These are phyloP conservation scores for Microctenopoma stevenorrisi DNA, from an alignment of 2,797 vertebrate species.

Conservation along the genomic window DNA sequence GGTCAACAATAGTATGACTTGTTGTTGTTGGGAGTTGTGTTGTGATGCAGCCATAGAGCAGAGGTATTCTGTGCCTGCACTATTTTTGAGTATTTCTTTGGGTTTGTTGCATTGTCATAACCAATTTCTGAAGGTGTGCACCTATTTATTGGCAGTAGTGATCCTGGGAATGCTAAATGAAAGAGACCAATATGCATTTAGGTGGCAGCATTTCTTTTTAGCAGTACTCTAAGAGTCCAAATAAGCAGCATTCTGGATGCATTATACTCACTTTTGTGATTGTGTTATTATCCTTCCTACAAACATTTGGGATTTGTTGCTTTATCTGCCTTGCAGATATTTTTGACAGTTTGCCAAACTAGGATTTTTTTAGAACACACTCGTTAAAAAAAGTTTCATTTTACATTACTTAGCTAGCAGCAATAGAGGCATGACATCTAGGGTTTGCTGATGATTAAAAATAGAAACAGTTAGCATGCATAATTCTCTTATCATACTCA, in stretches of 20 bases:
- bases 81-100: no score
- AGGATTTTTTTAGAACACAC: background rate
- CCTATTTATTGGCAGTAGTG: slow-evolving; percentile 5
- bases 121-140: slow-evolving; percentile 18
- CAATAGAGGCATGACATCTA: background rate
- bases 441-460: slow-evolving; percentile 1
- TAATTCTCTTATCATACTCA: background rate
- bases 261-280: background rate
- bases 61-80: no score
- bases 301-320: background rate
- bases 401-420: background rate
- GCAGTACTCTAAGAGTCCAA: background rate
- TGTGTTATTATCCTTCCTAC: background rate
- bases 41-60: no score
- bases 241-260: background rate
- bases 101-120: slow-evolving; percentile 11
- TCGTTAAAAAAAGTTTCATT: background rate
- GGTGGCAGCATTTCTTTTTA: background rate
- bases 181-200: slow-evolving; percentile 10
- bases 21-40: no score
- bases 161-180: slow-evolving; percentile 28
- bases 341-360: background rate
- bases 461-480: background rate
- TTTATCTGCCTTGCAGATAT: background rate
- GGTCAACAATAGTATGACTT: no score